Base-by-base conservation (phyloP, 2,888 invertebrate genomes). In the Andrena chrysosceles region DNA sequence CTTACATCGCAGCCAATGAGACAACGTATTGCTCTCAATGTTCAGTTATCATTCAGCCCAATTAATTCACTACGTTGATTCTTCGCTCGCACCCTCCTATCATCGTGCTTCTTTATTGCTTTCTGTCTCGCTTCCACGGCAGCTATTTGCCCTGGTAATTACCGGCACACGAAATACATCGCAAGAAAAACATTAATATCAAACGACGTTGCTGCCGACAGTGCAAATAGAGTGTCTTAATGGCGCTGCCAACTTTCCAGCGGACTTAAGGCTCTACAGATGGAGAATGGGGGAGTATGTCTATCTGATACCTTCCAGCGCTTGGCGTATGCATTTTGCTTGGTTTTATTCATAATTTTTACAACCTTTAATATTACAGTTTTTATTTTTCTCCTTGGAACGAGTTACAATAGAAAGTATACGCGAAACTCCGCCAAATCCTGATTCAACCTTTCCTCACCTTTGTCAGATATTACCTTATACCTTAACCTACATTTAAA, bases 151-250 rank as follows among this genome's bases (percentile, higher is more conserved):
- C 82, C 87, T 84, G 88, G 90, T 92, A 93, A 93, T 93, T 92
- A 93, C 90, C 80, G 88, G 88, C 88, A 86, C 87, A 87, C 86
- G 88, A 87, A 87, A 90, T 81, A 86, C 90, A 88, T 90, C 89
- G 89, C 88, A 93, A 93, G 93, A 93, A 93, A 93, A 93, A 93
- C 93, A 93, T 93, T 93, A 93, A 93, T 93, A 93, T 92, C 90
- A 91, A 92, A 89, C 89, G 90, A 89, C 85, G 89, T 77, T 85
- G 89, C 86, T 89, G 89, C 87, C 86, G 91, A 88, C 89, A 91
- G 92, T 90, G 91, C 90, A 93, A 93, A 92, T 89, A 92, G 90
- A 89, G 86, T 90, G 89, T 90, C 89, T 90, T 92, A 93, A 92
- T 92, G 92, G 90, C 84, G 86, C 87, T 16, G 89, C 84, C 86